phyloP scores from a whole-genome alignment of 2,797 vertebrate genomes.

The Antennarius maculatus region DNA sequence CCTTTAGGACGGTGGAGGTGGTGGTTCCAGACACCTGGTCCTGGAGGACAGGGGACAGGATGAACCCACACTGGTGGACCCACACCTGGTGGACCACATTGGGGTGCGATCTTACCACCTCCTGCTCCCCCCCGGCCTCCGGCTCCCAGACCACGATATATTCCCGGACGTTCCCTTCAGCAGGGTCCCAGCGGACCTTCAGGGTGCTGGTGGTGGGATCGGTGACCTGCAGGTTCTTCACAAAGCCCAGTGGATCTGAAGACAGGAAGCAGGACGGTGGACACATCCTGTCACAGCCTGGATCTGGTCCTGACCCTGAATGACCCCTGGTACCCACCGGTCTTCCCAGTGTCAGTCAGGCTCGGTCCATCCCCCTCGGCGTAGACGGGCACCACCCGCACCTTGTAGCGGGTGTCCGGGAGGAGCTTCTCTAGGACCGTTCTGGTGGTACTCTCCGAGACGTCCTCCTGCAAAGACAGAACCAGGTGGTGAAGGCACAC shows the following conservation, averaged over 20 bases:
- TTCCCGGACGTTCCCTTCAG: conserved; percentile 91
- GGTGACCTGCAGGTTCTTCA: conserved; percentile 89
- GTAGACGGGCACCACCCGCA: conserved; percentile 92
- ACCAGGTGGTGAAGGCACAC: background rate
- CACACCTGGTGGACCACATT: background rate
- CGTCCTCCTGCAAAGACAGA: conserved; percentile 81
- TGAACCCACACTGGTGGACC: background rate
- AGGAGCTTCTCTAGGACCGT: conserved; percentile 87
- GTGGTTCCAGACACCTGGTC: conserved; percentile 88
- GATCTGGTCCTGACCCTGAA: too few relatives aligned
- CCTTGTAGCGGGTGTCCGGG: conserved; percentile 87
- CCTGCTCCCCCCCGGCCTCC: conserved; percentile 82
- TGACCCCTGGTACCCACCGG: conserved; percentile 83
- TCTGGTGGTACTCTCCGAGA: conserved; percentile 92
- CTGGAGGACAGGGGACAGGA: conserved; percentile 68
- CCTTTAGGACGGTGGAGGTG: conserved; percentile 88
- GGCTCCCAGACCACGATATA: conserved; percentile 91
- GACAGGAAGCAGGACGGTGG: conserved; percentile 19
- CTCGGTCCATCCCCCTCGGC: conserved; percentile 92
- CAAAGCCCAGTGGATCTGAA: conserved; percentile 89
- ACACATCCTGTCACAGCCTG: too few relatives aligned
- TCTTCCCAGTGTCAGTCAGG: conserved; percentile 85
- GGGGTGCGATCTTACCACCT: conserved; percentile 81
- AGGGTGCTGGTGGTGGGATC: conserved; percentile 92
- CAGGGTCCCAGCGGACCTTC: conserved; percentile 93